Percentiles rank a stretch among this genome's conserved stretches.
Evolutionary conservation across 2,888 invertebrate genomes (phyloP).

Genomic region (Sphinx pinastri): DNA sequence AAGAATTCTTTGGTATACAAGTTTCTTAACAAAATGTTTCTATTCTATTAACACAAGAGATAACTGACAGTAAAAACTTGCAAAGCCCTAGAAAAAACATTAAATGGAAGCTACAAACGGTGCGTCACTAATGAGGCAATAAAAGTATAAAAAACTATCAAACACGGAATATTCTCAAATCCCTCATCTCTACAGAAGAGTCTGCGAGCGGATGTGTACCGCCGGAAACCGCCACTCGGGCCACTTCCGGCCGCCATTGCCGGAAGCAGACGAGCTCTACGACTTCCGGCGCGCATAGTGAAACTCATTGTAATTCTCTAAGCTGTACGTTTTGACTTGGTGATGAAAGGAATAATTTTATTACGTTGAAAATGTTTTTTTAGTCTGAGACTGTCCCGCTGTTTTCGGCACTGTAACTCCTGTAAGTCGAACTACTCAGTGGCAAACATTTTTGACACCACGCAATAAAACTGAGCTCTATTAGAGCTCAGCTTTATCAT

Average conservation of each 20-base stretch:
- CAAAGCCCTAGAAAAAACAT: too few relatives aligned
- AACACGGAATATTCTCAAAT: constrained; percentile 1
- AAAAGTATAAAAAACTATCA: background rate
- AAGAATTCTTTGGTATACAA: too few relatives aligned
- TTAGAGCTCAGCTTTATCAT: too few relatives aligned
- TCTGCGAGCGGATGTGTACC: constrained; percentile 60
- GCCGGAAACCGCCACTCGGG: constrained; percentile 66
- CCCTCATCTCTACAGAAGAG: constrained; percentile 47
- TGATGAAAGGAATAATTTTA: constrained; percentile 23
- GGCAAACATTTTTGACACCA: too few relatives aligned
- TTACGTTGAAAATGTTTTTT: background rate
- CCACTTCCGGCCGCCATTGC: constrained; percentile 74
- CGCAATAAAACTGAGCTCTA: too few relatives aligned
- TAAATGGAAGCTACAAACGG: background rate
- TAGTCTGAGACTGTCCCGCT: too few relatives aligned
- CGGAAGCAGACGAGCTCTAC: constrained; percentile 66
- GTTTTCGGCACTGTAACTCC: too few relatives aligned
- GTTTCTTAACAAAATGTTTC: too few relatives aligned
- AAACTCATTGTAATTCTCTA: constrained; percentile 47
- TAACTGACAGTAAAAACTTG: too few relatives aligned
- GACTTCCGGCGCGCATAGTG: constrained; percentile 67
- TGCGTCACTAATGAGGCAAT: background rate
- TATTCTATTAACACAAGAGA: too few relatives aligned
- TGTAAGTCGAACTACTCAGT: too few relatives aligned
- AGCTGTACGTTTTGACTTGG: constrained; percentile 41